Percentiles rank a stretch among this genome's conserved stretches.
phyloP scores from a whole-genome alignment of 1,140 invertebrate genomes.

The Cherax quadricarinatus region DNA sequence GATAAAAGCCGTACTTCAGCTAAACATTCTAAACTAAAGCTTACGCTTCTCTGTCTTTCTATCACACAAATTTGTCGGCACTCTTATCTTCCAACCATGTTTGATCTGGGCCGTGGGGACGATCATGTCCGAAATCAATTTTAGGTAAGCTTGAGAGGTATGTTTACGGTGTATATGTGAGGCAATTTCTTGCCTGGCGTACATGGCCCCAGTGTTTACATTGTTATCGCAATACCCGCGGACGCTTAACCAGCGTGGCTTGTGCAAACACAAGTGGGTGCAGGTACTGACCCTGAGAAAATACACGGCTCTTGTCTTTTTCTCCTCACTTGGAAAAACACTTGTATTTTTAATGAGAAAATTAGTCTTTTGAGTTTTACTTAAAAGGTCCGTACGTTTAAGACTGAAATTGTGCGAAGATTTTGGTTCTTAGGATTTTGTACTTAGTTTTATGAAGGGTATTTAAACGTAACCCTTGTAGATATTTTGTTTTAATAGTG shows the following conservation, averaged over 20 bases:
- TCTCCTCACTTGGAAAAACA: not conserved
- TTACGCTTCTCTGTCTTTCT: too few species aligned
- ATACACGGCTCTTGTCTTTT: not conserved
- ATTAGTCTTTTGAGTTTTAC: not conserved
- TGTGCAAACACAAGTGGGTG: slow-evolving; percentile 1
- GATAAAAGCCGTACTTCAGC: too few species aligned
- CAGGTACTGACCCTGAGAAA: not conserved
- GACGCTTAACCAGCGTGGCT: not conserved
- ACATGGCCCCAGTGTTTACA: not conserved
- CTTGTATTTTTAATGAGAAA: not conserved
- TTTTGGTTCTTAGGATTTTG: too few species aligned
- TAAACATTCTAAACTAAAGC: too few species aligned
- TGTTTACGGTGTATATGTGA: not conserved
- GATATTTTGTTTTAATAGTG: too few species aligned
- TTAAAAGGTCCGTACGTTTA: too few species aligned
- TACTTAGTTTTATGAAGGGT: too few species aligned
- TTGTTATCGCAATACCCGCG: not conserved
- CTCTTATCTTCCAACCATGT: too few species aligned
- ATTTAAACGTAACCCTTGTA: too few species aligned
- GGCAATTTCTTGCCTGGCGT: not conserved
- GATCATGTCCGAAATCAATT: not conserved
- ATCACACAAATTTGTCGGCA: too few species aligned
- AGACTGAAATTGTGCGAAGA: too few species aligned
- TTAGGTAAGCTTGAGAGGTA: not conserved
- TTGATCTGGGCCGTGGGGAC: too few species aligned